Evolutionary conservation across 2,113 vertebrate genomes (phyloP), one percentile per base, ranked within the genome.

Genomic region (Mirza zaza): DNA sequence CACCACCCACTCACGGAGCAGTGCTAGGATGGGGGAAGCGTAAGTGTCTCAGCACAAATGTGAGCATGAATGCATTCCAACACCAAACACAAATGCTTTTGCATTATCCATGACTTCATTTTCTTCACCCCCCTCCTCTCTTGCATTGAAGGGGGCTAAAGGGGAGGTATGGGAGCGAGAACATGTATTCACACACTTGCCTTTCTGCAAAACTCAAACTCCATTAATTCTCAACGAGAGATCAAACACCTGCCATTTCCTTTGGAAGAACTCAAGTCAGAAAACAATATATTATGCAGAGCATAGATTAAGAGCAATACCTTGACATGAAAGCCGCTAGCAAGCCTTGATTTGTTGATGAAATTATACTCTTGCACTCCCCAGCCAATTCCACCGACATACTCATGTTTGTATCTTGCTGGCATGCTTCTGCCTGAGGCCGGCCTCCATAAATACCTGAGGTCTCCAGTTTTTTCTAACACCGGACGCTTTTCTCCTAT

Each of bases 351-450:
- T 57, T 80, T 88, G 96, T 99, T 98, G 95, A 99, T 94, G 61
- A 67, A 93, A 50, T 93, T 86, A 96, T 98, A 97, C 50, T 98
- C 95, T 65, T 95, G 94, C 95, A 98, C 96, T n/a, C 98, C 98
- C 98, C 99, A 99, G 42, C 99, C 99, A 52, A 98, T 97, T 92
- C 98, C 98, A 0, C 98, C 98, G 20, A 98, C 96, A 1, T 89
- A 95, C 57, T 82, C 70, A 15, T 96, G 29, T 93, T 97, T 99
- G 23, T 12, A 27, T 80, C 97, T 96, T 57, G 89, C 5, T 0
- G 96, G 79, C 0, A 97, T 70, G 7, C 95, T 96, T 13, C 80
- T 76, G 0, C 55, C 0, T 0, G 98, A 90, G 10, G 98, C 98
- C 3, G 98, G 86, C 61, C 98, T 97, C 83, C 98, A 99, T 83